phyloP scores from a whole-genome alignment of 53 echinoderm and acorn worm species.

The Patiria pectinifera region DNA sequence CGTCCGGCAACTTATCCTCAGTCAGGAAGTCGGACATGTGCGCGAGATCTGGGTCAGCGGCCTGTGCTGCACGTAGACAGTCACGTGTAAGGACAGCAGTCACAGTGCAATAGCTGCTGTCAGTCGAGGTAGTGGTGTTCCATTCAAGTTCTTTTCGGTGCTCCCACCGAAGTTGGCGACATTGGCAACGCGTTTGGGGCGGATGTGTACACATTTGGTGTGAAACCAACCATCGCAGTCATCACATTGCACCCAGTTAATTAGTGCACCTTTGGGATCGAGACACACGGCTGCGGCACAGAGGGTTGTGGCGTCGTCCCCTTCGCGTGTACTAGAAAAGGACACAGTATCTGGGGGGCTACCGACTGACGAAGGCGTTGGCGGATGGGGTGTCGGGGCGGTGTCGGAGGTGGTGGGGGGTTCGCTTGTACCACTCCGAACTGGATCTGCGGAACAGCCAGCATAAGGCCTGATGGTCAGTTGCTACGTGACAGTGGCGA shows the following conservation, averaged over 20 bases:
- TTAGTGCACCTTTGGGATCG: conserved; percentile 1
- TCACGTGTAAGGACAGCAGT: no score
- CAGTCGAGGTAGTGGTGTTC: no score
- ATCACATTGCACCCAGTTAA: conserved; percentile 72
- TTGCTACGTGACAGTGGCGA: conserved; percentile 11
- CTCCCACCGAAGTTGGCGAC: conserved; percentile 5
- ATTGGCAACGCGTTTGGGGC: neutral
- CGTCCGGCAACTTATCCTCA: no score
- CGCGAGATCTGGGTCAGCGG: neutral
- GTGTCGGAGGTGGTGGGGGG: neutral
- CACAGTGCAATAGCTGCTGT: no score
- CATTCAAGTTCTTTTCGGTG: no score
- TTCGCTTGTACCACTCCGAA: neutral
- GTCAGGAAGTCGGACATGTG: neutral
- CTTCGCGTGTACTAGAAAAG: neutral
- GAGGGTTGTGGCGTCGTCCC: neutral
- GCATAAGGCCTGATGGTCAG: conserved; percentile 63
- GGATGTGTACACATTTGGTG: conserved; percentile 47
- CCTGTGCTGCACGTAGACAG: no score
- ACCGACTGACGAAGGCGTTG: neutral
- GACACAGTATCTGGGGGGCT: neutral
- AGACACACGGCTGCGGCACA: conserved; percentile 58
- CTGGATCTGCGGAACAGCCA: conserved; percentile 42
- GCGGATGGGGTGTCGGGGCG: neutral
- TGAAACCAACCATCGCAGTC: conserved; percentile 65